Conservation (phyloP, 2,113 vertebrate genomes). For the Gallinago undulata region DNA sequence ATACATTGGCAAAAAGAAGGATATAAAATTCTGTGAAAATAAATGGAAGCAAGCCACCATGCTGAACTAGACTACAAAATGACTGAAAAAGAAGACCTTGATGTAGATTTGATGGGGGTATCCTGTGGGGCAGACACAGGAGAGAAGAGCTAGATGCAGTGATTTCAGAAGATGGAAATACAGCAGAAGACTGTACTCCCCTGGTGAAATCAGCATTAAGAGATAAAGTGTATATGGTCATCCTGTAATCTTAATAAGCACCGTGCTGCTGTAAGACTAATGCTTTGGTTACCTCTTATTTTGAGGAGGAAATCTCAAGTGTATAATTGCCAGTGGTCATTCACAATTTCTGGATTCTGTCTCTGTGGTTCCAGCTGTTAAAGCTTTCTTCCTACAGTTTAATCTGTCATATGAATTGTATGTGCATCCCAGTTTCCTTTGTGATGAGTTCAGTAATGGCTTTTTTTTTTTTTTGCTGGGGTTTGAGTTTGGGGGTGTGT, state of each 20-base stretch:
- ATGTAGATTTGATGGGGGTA: background rate
- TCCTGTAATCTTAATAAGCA: background rate
- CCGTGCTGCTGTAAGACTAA: background rate
- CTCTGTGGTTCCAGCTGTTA: background rate
- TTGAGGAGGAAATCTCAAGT: background rate
- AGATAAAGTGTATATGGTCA: background rate
- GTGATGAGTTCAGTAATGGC: background rate
- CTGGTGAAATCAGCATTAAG: background rate
- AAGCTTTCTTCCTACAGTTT: background rate
- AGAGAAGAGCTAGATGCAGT: background rate
- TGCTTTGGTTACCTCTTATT: background rate
- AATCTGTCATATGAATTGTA: background rate
- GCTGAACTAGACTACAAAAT: constrained; percentile 6
- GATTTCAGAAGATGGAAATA: background rate
- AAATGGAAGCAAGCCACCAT: background rate
- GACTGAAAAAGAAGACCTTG: background rate
- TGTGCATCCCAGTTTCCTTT: background rate
- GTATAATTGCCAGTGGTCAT: background rate
- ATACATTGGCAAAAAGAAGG: background rate
- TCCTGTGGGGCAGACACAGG: background rate
- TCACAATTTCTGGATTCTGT: background rate
- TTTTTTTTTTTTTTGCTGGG: background rate
- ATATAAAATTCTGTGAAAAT: constrained; percentile 27
- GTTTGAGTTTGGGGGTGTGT: background rate
- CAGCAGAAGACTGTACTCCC: background rate